Conservation (phyloP, 1,140 invertebrate species). For the Ceratosolen solmsi region DNA sequence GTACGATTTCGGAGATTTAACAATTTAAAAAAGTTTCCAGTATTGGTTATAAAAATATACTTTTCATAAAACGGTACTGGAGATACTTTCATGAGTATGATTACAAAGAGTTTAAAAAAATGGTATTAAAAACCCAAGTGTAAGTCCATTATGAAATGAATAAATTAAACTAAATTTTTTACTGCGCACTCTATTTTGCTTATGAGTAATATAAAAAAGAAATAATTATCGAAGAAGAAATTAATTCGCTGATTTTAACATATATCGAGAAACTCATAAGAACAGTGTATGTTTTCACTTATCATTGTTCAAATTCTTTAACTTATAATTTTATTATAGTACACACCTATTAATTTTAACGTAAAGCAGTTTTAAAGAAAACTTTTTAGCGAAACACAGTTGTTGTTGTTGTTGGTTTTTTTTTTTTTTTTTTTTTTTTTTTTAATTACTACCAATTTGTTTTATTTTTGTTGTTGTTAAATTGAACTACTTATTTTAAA, state of each 20-base stretch:
- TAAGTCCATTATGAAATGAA: constrained; percentile 24
- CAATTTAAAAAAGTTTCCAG: constrained; percentile 21
- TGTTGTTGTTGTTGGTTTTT: no score
- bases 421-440: no score
- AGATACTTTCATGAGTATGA: constrained; percentile 33
- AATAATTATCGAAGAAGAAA: background rate
- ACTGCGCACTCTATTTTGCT: background rate
- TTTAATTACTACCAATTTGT: no score
- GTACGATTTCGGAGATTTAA: background rate
- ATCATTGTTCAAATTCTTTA: background rate
- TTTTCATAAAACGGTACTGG: constrained; percentile 16
- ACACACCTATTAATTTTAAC: no score
- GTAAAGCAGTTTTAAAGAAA: no score
- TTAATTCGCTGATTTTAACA: background rate
- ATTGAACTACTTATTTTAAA: no score
- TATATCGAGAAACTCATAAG: background rate
- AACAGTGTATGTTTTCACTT: background rate
- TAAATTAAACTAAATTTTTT: constrained; percentile 12
- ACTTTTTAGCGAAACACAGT: no score
- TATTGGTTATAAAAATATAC: constrained; percentile 23
- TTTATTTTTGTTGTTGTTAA: no score
- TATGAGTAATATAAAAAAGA: background rate
- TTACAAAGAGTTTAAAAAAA: constrained; percentile 32
- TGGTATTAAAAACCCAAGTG: constrained; percentile 31
- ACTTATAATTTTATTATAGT: no score